Conservation (phyloP, 2,113 vertebrate species). For the Ornithorhynchus anatinus region DNA sequence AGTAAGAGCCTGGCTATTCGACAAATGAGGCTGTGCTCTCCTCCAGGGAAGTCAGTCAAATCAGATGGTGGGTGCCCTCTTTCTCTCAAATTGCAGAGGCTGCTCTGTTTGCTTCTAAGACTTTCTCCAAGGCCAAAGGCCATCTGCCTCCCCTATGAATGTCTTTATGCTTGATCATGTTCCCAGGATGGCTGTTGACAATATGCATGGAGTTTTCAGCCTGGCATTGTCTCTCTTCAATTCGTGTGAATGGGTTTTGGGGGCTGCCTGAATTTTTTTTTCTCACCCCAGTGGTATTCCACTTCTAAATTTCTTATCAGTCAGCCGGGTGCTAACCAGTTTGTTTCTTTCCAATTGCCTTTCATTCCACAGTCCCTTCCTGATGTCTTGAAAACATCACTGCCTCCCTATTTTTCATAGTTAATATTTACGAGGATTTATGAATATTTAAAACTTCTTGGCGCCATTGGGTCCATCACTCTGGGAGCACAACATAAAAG, state of each 20-base stretch:
- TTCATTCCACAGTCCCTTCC: background rate
- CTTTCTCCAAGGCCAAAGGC: background rate
- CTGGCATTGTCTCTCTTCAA: background rate
- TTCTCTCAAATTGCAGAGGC: too few species aligned
- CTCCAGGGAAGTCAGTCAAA: too few species aligned
- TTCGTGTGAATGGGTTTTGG: background rate
- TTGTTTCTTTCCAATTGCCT: constrained; percentile 1
- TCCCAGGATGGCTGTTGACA: background rate
- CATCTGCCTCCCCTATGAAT: background rate
- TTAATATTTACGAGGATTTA: constrained; percentile 13
- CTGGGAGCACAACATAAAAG: background rate
- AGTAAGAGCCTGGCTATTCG: too few species aligned
- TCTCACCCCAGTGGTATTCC: background rate
- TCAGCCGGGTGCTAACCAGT: background rate
- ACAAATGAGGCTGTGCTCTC: too few species aligned
- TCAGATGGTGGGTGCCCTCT: too few species aligned
- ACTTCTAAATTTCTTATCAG: background rate
- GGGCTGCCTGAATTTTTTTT: background rate
- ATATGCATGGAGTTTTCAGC: background rate
- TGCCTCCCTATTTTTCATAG: constrained; percentile 13
- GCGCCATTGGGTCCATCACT: background rate
- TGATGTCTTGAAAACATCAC: background rate
- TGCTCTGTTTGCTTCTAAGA: background rate
- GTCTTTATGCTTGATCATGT: background rate
- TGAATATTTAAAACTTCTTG: constrained; percentile 17